Conservation (phyloP, 2,888 invertebrate genomes). For the Ectobius pallidus region DNA sequence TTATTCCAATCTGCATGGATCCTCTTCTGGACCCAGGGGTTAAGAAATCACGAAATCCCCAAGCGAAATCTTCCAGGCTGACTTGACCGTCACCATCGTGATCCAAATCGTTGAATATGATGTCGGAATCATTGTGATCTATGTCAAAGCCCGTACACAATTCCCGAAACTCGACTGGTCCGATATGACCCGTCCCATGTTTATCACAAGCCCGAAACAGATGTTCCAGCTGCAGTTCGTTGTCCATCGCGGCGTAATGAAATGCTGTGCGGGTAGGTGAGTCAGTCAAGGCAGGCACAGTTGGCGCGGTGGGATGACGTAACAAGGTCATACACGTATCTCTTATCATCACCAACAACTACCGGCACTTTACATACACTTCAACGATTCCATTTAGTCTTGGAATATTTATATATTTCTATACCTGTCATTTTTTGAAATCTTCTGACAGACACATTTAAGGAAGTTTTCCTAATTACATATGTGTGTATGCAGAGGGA, state of each 20-base stretch:
- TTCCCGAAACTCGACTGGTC: slow-evolving; percentile 55
- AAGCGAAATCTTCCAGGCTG: slow-evolving; percentile 58
- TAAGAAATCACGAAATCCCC: slow-evolving; percentile 56
- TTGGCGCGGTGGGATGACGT: slow-evolving; percentile 31
- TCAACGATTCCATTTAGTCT: too few species aligned
- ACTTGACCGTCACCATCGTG: slow-evolving; percentile 60
- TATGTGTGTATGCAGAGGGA: too few species aligned
- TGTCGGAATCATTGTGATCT: slow-evolving; percentile 53
- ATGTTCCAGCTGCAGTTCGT: slow-evolving; percentile 48
- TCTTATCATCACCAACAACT: too few species aligned
- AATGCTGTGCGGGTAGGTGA: too few species aligned
- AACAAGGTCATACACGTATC: slow-evolving; percentile 27
- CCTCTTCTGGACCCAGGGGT: slow-evolving; percentile 47
- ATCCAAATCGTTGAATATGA: slow-evolving; percentile 59
- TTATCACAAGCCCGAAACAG: slow-evolving; percentile 58
- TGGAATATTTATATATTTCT: too few species aligned
- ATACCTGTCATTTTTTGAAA: too few species aligned
- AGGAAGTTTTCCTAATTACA: too few species aligned
- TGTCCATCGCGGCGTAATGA: slow-evolving; percentile 16
- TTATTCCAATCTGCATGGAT: slow-evolving; percentile 44
- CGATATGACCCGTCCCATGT: slow-evolving; percentile 55
- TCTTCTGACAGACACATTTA: too few species aligned
- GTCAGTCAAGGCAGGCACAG: not conserved
- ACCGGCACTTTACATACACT: too few species aligned
- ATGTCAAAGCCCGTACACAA: slow-evolving; percentile 58